Conservation (phyloP, 2,888 invertebrate genomes). For the Lepidocyrtinus sp. region DNA sequence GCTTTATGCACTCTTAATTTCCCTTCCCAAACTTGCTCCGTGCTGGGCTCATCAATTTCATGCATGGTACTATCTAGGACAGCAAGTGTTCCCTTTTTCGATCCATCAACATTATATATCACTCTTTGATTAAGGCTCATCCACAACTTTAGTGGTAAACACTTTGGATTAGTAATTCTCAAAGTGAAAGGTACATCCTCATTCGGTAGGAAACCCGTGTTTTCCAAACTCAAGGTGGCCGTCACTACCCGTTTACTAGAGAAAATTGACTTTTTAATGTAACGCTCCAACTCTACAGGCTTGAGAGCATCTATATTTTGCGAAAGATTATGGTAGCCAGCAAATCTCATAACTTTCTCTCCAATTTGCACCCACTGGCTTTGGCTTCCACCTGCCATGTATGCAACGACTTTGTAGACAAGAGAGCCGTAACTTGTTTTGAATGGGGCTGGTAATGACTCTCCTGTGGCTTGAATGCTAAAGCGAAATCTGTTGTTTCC, state of each 20-base stretch:
- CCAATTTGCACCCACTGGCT: slow-evolving; percentile 34
- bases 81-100: slow-evolving; percentile 42
- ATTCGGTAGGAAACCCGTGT: slow-evolving; percentile 32
- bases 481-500: slow-evolving; percentile 53
- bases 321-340: slow-evolving; percentile 53
- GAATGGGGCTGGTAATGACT: slow-evolving; percentile 48
- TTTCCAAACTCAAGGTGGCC: slow-evolving; percentile 29
- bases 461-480: slow-evolving; percentile 27
- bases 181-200: slow-evolving; percentile 38
- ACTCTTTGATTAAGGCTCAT: slow-evolving; percentile 40
- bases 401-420: slow-evolving; percentile 47
- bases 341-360: slow-evolving; percentile 34
- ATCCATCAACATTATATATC: slow-evolving; percentile 44
- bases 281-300: slow-evolving; percentile 43
- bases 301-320: slow-evolving; percentile 46
- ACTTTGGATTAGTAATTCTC: slow-evolving; percentile 31
- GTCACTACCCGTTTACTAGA: slow-evolving; percentile 37
- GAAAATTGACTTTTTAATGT: slow-evolving; percentile 49
- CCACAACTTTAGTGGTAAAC: slow-evolving; percentile 40
- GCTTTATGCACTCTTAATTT: slow-evolving; percentile 36
- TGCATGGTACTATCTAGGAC: slow-evolving; percentile 26
- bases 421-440: slow-evolving; percentile 36
- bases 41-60: slow-evolving; percentile 23
- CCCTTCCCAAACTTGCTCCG: slow-evolving; percentile 31
- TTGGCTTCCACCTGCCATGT: slow-evolving; percentile 20